Conservation (phyloP, 2,113 vertebrate species). For the Tapirus terrestris region DNA sequence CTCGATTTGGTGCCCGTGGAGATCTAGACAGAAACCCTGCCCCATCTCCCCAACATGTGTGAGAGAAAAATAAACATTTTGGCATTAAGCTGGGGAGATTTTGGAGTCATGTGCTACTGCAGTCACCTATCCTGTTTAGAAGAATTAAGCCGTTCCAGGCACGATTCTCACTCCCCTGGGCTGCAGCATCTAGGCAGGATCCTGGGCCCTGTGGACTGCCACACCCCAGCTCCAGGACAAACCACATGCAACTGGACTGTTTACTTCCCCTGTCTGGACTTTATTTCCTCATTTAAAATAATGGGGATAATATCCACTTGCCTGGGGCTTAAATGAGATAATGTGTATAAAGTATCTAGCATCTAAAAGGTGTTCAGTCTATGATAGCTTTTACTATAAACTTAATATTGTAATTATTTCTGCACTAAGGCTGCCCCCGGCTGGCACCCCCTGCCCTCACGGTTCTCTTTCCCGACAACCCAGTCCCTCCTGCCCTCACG, state of each 20-base stretch:
- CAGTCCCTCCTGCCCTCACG: not conserved
- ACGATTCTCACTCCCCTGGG: not conserved
- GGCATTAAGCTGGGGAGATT: not conserved
- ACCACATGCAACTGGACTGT: not conserved
- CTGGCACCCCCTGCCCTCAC: not conserved
- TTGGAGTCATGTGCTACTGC: not conserved
- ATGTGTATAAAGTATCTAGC: not conserved
- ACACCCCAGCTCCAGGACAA: not conserved
- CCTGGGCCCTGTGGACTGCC: not conserved
- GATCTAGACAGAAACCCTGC: not conserved
- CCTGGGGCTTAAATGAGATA: not conserved
- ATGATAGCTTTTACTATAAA: not conserved
- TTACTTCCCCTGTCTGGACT: not conserved
- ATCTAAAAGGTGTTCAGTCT: not conserved
- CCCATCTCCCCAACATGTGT: no score
- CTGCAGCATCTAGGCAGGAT: not conserved
- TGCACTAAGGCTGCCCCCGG: not conserved
- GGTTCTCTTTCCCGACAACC: rapidly evolving
- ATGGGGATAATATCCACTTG: not conserved
- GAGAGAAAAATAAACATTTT: not conserved
- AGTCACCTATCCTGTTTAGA: not conserved
- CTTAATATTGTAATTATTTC: not conserved
- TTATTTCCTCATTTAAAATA: conserved; percentile 22
- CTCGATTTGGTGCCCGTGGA: not conserved
- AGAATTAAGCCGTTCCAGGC: not conserved